phyloP scores from a whole-genome alignment of 1,140 invertebrate species.

The Piezodorus guildinii region DNA sequence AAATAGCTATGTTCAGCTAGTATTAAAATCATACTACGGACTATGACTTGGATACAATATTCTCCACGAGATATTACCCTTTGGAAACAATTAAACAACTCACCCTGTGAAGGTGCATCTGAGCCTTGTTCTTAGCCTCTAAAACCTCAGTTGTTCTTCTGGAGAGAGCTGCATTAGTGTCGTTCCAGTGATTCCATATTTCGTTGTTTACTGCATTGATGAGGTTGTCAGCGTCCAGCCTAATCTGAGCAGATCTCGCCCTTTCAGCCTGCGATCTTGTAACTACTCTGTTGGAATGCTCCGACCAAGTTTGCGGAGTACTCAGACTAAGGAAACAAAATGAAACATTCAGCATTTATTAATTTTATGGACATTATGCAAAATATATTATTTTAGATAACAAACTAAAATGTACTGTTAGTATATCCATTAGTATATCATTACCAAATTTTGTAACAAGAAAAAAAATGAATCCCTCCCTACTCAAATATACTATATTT shows the following conservation, averaged over 20 bases:
- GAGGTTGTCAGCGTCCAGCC: constrained; percentile 64
- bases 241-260: constrained; percentile 63
- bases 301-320: constrained; percentile 74
- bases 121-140: constrained; percentile 77
- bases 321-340: constrained; percentile 43
- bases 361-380: no score
- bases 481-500: no score
- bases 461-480: no score
- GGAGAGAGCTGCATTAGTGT: constrained; percentile 67
- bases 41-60: no score
- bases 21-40: no score
- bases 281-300: constrained; percentile 69
- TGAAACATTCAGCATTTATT: no score
- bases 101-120: constrained; percentile 73
- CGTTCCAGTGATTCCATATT: constrained; percentile 85
- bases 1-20: no score
- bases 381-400: no score
- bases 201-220: constrained; percentile 70
- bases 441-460: no score
- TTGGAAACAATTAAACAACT: neutral
- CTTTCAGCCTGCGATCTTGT: constrained; percentile 75
- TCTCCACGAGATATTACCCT: no score
- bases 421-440: no score
- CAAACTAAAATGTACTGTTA: no score
- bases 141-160: constrained; percentile 61